Evolutionary conservation across 2,113 vertebrate species (phyloP).

Genomic region (Psilopogon haemacephalus): DNA sequence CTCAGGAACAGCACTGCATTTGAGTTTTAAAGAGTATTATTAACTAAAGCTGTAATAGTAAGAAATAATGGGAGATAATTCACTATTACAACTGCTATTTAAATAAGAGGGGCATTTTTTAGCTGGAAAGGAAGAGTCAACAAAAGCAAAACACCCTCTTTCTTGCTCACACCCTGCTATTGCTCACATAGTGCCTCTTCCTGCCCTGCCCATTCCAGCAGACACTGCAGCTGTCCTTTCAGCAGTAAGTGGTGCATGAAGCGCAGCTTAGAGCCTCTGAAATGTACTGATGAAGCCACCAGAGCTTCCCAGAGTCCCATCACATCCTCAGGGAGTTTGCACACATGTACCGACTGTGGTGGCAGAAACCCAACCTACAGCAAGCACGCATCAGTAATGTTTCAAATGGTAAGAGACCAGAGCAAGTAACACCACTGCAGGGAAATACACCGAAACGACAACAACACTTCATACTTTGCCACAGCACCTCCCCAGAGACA

Average conservation of each 20-base stretch:
- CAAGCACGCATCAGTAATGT: background rate
- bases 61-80: background rate
- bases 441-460: background rate
- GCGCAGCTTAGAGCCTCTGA: background rate
- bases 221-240: background rate
- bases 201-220: background rate
- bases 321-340: background rate
- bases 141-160: background rate
- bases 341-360: background rate
- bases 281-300: background rate
- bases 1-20: background rate
- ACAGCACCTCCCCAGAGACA: background rate
- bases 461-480: background rate
- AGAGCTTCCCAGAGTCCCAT: background rate
- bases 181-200: background rate
- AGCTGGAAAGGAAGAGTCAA: background rate
- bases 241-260: background rate
- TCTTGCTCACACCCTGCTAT: background rate
- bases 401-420: fast-evolving
- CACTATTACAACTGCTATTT: background rate
- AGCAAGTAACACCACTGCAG: background rate
- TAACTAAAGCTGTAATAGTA: background rate
- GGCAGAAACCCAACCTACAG: background rate
- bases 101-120: background rate
- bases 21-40: background rate